These are phyloP conservation scores for Agrochola circellaris DNA, from an alignment of 2,888 invertebrate species.

Conservation along the genomic window DNA sequence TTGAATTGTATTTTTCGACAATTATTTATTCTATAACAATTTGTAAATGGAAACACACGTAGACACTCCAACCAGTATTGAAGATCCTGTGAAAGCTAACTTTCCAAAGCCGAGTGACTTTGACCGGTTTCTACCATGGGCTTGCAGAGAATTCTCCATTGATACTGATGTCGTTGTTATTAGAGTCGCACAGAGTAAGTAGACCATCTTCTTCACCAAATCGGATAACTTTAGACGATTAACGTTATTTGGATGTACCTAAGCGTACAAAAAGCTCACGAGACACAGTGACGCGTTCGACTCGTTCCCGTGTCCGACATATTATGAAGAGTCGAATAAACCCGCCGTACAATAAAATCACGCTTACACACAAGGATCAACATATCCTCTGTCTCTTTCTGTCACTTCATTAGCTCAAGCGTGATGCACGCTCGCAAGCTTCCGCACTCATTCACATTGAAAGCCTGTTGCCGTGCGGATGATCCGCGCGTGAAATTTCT, in stretches of 20 bases:
- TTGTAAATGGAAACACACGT: neutral
- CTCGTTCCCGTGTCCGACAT: neutral
- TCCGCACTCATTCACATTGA: too few species aligned
- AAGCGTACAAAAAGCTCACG: neutral
- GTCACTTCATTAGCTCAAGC: too few species aligned
- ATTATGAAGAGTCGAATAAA: too few species aligned
- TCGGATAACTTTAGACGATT: neutral
- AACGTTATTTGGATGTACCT: neutral
- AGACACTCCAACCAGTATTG: too few species aligned
- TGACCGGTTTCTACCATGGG: conserved; percentile 43
- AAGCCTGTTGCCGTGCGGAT: too few species aligned
- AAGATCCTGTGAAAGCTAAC: too few species aligned
- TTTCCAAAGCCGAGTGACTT: conserved; percentile 18
- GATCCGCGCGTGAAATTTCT: too few species aligned
- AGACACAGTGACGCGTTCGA: neutral
- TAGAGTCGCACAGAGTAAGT: conserved; percentile 20
- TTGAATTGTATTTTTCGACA: neutral
- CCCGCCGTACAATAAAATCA: too few species aligned
- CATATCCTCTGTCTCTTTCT: neutral
- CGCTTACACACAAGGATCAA: neutral
- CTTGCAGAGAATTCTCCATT: neutral
- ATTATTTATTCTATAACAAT: neutral
- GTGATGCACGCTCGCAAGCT: too few species aligned
- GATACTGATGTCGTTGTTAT: neutral
- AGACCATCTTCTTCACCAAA: neutral